A percentile compares a stretch with the other conserved stretches of the same genome.
Conservation (phyloP, 2,888 invertebrate species). For the Amorpha juglandis region DNA sequence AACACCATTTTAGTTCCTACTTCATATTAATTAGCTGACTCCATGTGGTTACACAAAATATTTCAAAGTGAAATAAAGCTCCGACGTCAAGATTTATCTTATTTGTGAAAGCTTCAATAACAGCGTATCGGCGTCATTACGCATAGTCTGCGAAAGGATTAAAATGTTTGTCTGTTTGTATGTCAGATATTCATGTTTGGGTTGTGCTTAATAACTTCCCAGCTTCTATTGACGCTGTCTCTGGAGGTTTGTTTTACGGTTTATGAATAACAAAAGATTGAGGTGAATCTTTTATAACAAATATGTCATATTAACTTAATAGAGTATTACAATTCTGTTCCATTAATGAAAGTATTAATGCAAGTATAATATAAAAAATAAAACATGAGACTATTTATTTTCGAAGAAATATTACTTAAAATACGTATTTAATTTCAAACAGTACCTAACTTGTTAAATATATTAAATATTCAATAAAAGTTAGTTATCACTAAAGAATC, state of each 20-base stretch:
- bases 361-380: too few species aligned
- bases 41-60: not conserved
- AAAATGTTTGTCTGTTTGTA: slow-evolving; percentile 55
- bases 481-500: not conserved
- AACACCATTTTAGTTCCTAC: too few species aligned
- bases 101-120: slow-evolving; percentile 17
- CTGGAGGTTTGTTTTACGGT: not conserved
- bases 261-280: not conserved
- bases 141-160: slow-evolving; percentile 53
- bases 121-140: slow-evolving; percentile 30
- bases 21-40: too few species aligned
- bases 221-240: slow-evolving; percentile 4
- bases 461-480: not conserved
- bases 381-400: too few species aligned
- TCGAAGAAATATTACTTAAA: too few species aligned
- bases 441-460: not conserved
- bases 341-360: too few species aligned
- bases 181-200: slow-evolving; percentile 53
- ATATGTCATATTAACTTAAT: too few species aligned
- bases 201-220: slow-evolving; percentile 49
- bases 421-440: too few species aligned
- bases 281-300: too few species aligned
- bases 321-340: too few species aligned
- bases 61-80: slow-evolving; percentile 1
- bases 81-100: not conserved